Conservation (phyloP, 2,888 invertebrate species). For the Eustalomyia histrio region DNA sequence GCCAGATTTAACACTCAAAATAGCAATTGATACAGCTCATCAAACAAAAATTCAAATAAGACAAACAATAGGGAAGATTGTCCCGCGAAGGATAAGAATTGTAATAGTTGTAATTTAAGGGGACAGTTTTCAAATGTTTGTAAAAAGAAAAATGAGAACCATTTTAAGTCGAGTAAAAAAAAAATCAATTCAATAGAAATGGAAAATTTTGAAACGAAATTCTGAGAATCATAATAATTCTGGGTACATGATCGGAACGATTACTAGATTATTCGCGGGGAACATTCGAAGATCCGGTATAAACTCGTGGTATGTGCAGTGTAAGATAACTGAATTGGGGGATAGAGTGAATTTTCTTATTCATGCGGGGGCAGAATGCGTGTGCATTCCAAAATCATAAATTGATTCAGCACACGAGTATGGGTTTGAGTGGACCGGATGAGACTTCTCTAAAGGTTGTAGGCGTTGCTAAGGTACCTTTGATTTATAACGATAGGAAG, state of each 20-base stretch:
- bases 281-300: no score
- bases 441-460: slow-evolving; percentile 4
- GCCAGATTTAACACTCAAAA: slow-evolving; percentile 57
- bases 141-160: slow-evolving; percentile 15
- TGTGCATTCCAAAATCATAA: slow-evolving; percentile 11
- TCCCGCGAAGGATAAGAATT: no score
- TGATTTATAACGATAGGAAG: neutral
- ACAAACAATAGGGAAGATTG: no score
- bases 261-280: no score
- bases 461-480: neutral
- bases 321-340: neutral
- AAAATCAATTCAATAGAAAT: slow-evolving; percentile 24
- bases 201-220: no score
- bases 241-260: no score
- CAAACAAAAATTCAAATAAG: slow-evolving; percentile 22
- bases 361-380: slow-evolving; percentile 26
- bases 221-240: no score
- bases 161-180: neutral
- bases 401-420: neutral
- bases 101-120: neutral
- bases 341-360: slow-evolving; percentile 13
- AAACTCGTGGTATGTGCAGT: neutral
- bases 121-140: slow-evolving; percentile 32
- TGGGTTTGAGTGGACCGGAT: slow-evolving; percentile 1
- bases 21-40: slow-evolving; percentile 25